These are phyloP conservation scores for Brachyalestes nurse DNA, from an alignment of 2,797 vertebrate genomes.

Conservation along the genomic window DNA sequence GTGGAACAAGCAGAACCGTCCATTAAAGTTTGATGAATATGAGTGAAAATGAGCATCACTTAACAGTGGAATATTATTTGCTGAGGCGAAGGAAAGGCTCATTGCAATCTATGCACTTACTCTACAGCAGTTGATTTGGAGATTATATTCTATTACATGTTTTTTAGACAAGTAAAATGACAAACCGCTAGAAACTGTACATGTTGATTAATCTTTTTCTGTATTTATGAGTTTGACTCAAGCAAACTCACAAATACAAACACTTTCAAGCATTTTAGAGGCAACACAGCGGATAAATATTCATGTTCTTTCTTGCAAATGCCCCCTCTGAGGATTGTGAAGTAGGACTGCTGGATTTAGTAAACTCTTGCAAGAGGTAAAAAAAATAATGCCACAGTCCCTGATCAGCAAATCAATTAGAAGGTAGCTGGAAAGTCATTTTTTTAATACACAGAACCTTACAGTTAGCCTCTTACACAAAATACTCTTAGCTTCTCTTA, in stretches of 20 bases:
- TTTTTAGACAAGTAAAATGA: constrained; percentile 9
- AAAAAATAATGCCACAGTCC: constrained; percentile 8
- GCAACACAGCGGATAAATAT: constrained; percentile 12
- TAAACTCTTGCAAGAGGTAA: constrained; percentile 2
- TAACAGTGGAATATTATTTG: not conserved
- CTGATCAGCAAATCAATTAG: constrained; percentile 26
- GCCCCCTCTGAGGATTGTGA: constrained; percentile 6
- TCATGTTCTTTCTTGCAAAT: not conserved
- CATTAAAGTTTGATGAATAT: constrained; percentile 10
- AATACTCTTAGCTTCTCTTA: not conserved
- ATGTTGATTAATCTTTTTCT: not conserved
- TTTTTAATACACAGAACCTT: constrained; percentile 8
- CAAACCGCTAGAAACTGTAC: not conserved
- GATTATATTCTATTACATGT: not conserved
- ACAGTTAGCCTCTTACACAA: constrained; percentile 15
- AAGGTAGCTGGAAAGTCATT: not conserved
- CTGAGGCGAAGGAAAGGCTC: too few relatives aligned
- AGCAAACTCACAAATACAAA: not conserved
- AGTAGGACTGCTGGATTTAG: constrained; percentile 5
- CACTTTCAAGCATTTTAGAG: constrained; percentile 2
- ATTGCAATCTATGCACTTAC: not conserved
- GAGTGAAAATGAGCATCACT: constrained; percentile 13
- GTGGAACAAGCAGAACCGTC: not conserved
- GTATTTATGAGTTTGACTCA: constrained; percentile 1
- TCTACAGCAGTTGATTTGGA: not conserved